These are phyloP conservation scores for Eumaeus atala DNA, from an alignment of 1,140 invertebrate genomes.

Conservation along the genomic window DNA sequence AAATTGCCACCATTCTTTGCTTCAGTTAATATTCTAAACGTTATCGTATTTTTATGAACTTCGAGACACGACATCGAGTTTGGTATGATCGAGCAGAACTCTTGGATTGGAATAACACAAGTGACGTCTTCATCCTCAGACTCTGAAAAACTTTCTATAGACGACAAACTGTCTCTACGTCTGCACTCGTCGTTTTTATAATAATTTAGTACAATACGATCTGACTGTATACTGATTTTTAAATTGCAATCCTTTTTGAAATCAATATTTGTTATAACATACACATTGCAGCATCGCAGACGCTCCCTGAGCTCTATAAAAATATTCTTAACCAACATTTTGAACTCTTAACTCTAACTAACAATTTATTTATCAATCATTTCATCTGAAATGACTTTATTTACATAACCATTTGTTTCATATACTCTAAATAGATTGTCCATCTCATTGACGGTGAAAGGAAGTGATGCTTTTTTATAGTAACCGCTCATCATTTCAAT, in stretches of 20 bases:
- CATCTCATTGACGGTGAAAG: conserved; percentile 80
- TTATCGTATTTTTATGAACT: conserved; percentile 62
- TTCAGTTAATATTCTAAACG: conserved; percentile 67
- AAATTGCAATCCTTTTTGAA: conserved; percentile 60
- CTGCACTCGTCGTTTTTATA: conserved; percentile 37
- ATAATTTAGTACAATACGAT: conserved; percentile 67
- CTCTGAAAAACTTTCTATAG: conserved; percentile 60
- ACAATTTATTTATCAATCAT: conserved; percentile 54
- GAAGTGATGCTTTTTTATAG: conserved; percentile 87
- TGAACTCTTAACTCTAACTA: conserved; percentile 22
- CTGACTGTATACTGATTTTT: conserved; percentile 66
- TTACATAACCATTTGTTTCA: conserved; percentile 58
- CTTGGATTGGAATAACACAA: conserved; percentile 51
- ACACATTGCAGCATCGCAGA: conserved; percentile 74
- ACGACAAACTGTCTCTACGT: conserved; percentile 49
- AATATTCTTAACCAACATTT: conserved; percentile 67
- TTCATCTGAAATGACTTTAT: conserved; percentile 46
- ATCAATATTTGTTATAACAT: conserved; percentile 65
- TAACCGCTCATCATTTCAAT: conserved; percentile 88
- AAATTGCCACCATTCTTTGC: conserved; percentile 68
- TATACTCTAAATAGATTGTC: conserved; percentile 74
- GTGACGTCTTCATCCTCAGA: conserved; percentile 54
- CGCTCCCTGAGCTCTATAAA: conserved; percentile 74
- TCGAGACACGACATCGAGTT: conserved; percentile 69
- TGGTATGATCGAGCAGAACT: conserved; percentile 66